Evolutionary conservation across 2,113 vertebrate species (phyloP), one percentile per base, ranked within the genome.

Genomic region (Sander lucioperca): DNA sequence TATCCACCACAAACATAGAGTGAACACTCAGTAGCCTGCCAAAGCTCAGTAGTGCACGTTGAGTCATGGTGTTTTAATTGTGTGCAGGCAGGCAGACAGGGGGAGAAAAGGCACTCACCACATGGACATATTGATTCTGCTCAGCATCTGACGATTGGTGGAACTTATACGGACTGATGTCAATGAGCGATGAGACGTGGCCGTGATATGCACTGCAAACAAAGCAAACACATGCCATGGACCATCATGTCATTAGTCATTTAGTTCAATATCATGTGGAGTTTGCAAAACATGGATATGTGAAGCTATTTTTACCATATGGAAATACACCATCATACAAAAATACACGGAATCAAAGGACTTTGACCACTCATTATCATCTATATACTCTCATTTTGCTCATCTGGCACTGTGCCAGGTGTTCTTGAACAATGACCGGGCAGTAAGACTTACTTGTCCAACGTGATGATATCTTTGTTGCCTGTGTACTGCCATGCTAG

Each of bases 161-260:
- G 94, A 97, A 98, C 95, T 99, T 99, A 86, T 99, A 99, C 0
- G 98, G 98, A 85, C 98, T 99, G 94, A 99, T 98, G 91, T 99
- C 97, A 84, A 99, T 99, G 93, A 99, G 94, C 39, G 98, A 99
- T 4, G 98, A 96, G 65, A 99, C 84, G 65, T 99, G 98, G 67
- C 98, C 98, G 73, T 99, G 98, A 89, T 99, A 99, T 79, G 98
- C 98, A 89, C 98, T 99, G 92, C 57, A 85, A 93, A 81, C 79
- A 94, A 58, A 85, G 47, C 54, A 62, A 61, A 86, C 76, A 59
- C 33, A 69, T 18, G n/a, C 13, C 66, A 15, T 1, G 13, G 67
- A 39, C 6, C 21, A 58, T n/a, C n/a, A n/a, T n/a, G n/a, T n/a
- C n/a, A n/a, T n/a, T n/a, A n/a, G 62, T 45, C 47, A 48, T 53